A percentile compares a stretch with the other conserved stretches of the same genome.
phyloP scores from a whole-genome alignment of 2,797 vertebrate genomes.

The Acridotheres tristis region DNA sequence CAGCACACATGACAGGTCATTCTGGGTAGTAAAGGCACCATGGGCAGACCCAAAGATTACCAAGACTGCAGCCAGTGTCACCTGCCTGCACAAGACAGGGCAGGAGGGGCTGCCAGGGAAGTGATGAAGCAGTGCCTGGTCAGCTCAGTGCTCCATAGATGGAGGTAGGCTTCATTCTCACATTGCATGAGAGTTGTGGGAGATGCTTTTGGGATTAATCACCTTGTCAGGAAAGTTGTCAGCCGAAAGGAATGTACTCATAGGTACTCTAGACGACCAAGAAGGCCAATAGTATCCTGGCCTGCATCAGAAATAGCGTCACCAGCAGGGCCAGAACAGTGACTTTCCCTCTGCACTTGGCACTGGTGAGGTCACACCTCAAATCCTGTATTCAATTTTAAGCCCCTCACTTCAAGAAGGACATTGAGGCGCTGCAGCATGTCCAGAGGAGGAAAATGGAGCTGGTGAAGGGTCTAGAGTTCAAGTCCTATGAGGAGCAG shows the following conservation, averaged over 20 bases:
- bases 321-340: neutral
- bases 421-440: neutral
- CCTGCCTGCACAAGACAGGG: neutral
- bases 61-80: neutral
- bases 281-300: neutral
- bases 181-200: accelerated
- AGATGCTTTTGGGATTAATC: neutral
- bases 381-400: neutral
- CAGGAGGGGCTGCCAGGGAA: neutral
- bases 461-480: neutral
- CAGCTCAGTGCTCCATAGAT: neutral
- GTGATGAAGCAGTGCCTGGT: neutral
- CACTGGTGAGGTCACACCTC: neutral
- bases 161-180: neutral
- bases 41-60: neutral
- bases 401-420: neutral
- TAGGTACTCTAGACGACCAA: neutral
- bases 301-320: neutral
- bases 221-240: neutral
- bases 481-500: neutral
- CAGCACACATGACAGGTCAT: neutral
- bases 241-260: neutral
- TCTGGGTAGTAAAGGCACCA: neutral
- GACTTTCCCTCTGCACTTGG: neutral
- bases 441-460: neutral